Evolutionary conservation across 1,140 invertebrate species (phyloP).

Genomic region (Pinna nobilis): DNA sequence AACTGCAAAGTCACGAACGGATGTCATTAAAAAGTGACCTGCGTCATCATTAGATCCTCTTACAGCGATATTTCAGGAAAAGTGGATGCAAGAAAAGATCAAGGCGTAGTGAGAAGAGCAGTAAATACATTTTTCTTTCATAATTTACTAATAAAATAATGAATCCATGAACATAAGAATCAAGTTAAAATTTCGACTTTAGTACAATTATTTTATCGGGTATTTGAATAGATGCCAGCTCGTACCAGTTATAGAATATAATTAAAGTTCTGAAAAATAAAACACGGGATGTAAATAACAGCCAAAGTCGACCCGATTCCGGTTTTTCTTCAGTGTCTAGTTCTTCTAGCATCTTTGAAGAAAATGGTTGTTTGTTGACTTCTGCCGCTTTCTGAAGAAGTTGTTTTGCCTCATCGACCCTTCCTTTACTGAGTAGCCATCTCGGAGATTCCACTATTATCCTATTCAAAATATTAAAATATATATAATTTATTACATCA

Average conservation of each 20-base stretch:
- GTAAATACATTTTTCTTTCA: no score
- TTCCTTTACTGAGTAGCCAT: constrained; percentile 40
- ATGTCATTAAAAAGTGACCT: no score
- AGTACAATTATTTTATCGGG: no score
- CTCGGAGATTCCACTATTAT: constrained; percentile 48
- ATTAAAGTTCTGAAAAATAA: constrained; percentile 32
- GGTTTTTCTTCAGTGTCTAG: background rate
- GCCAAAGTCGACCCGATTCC: constrained; percentile 64
- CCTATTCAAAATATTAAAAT: constrained; percentile 25
- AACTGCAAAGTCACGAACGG: no score
- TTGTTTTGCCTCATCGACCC: constrained; percentile 26
- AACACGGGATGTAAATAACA: constrained; percentile 31
- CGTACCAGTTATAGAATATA: constrained; percentile 53
- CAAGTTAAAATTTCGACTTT: no score
- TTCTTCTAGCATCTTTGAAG: constrained; percentile 3
- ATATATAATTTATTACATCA: background rate
- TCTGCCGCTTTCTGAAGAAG: constrained; percentile 27
- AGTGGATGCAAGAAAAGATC: no score
- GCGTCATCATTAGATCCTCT: no score
- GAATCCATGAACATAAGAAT: no score
- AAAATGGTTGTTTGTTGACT: constrained; percentile 17
- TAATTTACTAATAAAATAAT: no score
- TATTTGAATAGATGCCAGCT: no score
- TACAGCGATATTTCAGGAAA: no score
- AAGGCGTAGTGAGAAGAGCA: no score